Evolutionary conservation across 2,888 invertebrate species (phyloP).

Genomic region (Notocelia uddmanniana): DNA sequence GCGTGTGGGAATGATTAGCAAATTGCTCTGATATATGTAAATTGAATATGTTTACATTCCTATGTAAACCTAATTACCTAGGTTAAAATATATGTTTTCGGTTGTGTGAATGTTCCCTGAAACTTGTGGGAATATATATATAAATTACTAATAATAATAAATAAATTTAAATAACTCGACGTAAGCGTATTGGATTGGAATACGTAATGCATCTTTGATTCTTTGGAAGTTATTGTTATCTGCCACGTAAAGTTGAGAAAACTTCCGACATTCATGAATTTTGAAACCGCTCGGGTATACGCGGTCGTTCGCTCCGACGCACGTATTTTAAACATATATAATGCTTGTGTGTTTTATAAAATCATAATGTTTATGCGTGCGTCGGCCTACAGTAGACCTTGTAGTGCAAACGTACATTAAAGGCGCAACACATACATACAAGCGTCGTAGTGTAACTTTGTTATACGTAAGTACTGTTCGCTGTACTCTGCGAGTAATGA

Average conservation of each 20-base stretch:
- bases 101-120: too few relatives aligned
- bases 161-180: too few relatives aligned
- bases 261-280: background rate
- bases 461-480: background rate
- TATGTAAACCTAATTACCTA: too few relatives aligned
- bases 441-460: background rate
- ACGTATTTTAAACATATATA: too few relatives aligned
- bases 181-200: background rate
- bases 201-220: background rate
- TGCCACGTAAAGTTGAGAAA: background rate
- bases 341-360: too few relatives aligned
- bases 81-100: too few relatives aligned
- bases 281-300: too few relatives aligned
- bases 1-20: background rate
- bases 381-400: too few relatives aligned
- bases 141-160: too few relatives aligned
- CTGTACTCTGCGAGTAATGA: constrained; percentile 16
- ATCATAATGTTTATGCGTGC: too few relatives aligned
- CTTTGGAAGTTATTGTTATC: background rate
- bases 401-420: background rate
- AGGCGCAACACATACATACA: background rate
- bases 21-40: background rate
- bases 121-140: background rate
- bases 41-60: too few relatives aligned
- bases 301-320: too few relatives aligned